Percentiles rank a stretch among this genome's conserved stretches.
Evolutionary conservation across 2,113 vertebrate genomes (phyloP).

Genomic region (Nanger granti): DNA sequence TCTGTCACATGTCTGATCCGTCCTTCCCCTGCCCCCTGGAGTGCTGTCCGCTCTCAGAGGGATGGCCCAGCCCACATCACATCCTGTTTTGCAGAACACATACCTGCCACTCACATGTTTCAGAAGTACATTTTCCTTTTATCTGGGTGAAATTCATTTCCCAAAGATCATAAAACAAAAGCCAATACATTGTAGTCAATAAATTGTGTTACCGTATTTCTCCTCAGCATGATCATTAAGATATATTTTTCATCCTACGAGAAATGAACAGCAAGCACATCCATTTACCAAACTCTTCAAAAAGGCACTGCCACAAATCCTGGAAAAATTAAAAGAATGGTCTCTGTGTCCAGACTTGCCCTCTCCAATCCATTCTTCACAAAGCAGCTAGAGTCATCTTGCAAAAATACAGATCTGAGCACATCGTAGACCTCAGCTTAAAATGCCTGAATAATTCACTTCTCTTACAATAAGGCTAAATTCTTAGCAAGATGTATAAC

Average conservation of each 20-base stretch:
- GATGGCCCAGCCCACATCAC: not conserved
- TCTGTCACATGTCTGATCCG: not conserved
- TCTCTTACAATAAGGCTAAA: not conserved
- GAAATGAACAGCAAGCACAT: not conserved
- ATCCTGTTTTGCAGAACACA: not conserved
- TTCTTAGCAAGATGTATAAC: not conserved
- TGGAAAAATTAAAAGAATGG: not conserved
- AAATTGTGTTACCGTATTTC: not conserved
- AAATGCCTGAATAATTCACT: conserved; percentile 19
- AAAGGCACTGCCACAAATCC: not conserved
- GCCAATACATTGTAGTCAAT: not conserved
- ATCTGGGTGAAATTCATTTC: not conserved
- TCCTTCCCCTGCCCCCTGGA: not conserved
- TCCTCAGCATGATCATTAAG: not conserved
- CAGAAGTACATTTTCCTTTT: not conserved
- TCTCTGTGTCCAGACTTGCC: not conserved
- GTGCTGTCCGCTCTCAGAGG: not conserved
- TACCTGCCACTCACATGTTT: not conserved
- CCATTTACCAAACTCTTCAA: not conserved
- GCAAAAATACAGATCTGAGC: not conserved
- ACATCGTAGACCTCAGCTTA: not conserved
- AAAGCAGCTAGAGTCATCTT: not conserved
- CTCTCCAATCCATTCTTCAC: not conserved
- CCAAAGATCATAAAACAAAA: conserved; percentile 19
- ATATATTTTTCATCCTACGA: not conserved